Percentiles rank a stretch among this genome's conserved stretches.
Evolutionary conservation across 2,113 vertebrate species (phyloP).

Genomic region (Podocnemis expansa): DNA sequence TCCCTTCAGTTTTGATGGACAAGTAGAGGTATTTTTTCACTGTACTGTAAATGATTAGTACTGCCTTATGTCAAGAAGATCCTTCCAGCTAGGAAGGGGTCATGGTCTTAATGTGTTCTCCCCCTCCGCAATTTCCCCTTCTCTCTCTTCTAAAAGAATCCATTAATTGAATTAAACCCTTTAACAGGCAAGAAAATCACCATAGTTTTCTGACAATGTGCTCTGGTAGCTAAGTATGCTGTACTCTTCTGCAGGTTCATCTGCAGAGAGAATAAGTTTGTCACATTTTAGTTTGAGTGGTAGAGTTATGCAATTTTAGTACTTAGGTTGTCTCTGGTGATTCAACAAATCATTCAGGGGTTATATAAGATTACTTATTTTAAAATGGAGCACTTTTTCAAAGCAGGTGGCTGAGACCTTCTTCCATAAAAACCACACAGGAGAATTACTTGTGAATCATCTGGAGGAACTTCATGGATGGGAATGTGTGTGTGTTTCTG

Average conservation of each 20-base stretch:
- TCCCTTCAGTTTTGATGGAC: neutral
- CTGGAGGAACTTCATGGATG: neutral
- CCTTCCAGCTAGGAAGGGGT: neutral
- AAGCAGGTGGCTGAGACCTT: neutral
- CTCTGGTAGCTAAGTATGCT: neutral
- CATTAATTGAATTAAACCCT: neutral
- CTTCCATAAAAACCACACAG: neutral
- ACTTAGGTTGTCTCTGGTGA: neutral
- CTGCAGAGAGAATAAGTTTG: neutral
- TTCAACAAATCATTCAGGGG: neutral
- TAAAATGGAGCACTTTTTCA: neutral
- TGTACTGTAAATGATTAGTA: neutral
- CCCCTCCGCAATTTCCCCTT: too few relatives aligned
- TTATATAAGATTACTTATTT: neutral
- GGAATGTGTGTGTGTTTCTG: fast-evolving
- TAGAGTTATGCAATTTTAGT: neutral
- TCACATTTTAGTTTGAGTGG: neutral
- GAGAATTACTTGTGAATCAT: neutral
- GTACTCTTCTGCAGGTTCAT: neutral
- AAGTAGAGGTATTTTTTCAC: neutral
- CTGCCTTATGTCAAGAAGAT: neutral
- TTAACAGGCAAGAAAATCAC: neutral
- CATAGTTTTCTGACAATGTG: neutral
- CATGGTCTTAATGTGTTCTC: neutral
- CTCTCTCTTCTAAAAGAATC: neutral